Conservation (phyloP, 2,888 invertebrate genomes). For the Cheilosia vulpina region DNA sequence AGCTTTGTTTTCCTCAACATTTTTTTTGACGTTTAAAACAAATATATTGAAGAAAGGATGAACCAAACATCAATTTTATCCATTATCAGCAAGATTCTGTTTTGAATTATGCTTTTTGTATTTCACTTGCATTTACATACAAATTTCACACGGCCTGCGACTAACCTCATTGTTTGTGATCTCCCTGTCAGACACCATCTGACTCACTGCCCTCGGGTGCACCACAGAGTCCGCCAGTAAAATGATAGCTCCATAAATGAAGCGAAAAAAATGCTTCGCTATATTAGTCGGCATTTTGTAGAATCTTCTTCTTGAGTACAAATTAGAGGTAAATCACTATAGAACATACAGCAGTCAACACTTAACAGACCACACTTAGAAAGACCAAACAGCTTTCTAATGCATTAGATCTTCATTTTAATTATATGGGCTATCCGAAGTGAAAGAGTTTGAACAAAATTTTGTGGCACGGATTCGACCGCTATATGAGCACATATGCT, state of each 20-base stretch:
- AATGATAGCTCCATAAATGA: slow-evolving; percentile 24
- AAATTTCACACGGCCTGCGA: neutral
- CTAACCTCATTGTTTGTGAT: slow-evolving; percentile 58
- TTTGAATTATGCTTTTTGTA: no score
- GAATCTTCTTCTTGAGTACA: neutral
- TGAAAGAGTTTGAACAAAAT: neutral
- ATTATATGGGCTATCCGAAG: slow-evolving; percentile 15
- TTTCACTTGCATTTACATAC: no score
- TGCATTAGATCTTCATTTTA: slow-evolving; percentile 33
- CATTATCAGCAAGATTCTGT: no score
- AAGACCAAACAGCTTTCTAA: slow-evolving; percentile 40
- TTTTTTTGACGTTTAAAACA: no score
- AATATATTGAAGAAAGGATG: no score
- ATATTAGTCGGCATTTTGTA: slow-evolving; percentile 24
- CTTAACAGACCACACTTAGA: neutral
- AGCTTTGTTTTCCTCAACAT: no score
- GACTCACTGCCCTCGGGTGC: slow-evolving; percentile 20
- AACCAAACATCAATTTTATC: no score
- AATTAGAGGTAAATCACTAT: slow-evolving; percentile 19
- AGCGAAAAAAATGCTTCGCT: slow-evolving; percentile 3
- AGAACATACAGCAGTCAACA: slow-evolving; percentile 17
- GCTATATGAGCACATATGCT: slow-evolving; percentile 48
- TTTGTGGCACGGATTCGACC: neutral
- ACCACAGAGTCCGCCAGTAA: neutral
- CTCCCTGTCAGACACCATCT: slow-evolving; percentile 15